Percentiles rank a stretch among this genome's conserved stretches.
These are phyloP conservation scores for Tetragonisca angustula DNA, from an alignment of 2,888 invertebrate genomes.

Conservation along the genomic window DNA sequence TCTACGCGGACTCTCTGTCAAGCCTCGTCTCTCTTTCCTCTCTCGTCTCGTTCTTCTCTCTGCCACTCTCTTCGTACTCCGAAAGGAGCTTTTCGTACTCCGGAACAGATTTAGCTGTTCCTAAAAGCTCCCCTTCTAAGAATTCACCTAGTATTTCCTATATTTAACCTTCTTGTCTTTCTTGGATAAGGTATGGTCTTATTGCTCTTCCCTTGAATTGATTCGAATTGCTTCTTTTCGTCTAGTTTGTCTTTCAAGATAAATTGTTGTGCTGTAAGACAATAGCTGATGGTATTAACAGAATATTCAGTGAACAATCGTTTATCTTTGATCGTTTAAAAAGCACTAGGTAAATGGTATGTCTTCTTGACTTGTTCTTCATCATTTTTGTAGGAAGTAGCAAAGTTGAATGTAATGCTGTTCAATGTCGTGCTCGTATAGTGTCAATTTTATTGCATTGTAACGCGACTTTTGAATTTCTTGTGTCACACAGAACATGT, in stretches of 20 bases:
- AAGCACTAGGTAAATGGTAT: too few relatives aligned
- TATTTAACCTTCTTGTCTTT: background rate
- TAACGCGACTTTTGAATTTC: background rate
- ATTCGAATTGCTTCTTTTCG: too few relatives aligned
- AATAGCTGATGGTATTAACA: background rate
- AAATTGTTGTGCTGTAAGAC: background rate
- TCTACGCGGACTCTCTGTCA: slow-evolving; percentile 1
- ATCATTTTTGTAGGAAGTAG: too few relatives aligned
- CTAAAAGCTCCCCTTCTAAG: slow-evolving; percentile 24
- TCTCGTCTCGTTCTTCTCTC: slow-evolving; percentile 4
- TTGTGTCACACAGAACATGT: too few relatives aligned
- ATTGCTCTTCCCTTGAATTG: too few relatives aligned
- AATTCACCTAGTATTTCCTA: slow-evolving; percentile 11
- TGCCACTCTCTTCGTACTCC: background rate
- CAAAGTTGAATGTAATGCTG: background rate
- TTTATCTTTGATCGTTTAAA: background rate
- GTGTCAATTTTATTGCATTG: background rate
- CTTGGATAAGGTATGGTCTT: background rate
- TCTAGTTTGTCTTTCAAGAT: too few relatives aligned
- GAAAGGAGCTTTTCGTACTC: slow-evolving; percentile 1
- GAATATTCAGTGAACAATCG: background rate
- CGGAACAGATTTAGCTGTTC: slow-evolving; percentile 24
- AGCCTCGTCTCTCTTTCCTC: slow-evolving; percentile 2
- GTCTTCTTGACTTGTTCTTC: background rate
- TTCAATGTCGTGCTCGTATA: background rate